These are phyloP conservation scores for Onychostruthus taczanowskii DNA, from an alignment of 2,113 vertebrate genomes.

Conservation along the genomic window DNA sequence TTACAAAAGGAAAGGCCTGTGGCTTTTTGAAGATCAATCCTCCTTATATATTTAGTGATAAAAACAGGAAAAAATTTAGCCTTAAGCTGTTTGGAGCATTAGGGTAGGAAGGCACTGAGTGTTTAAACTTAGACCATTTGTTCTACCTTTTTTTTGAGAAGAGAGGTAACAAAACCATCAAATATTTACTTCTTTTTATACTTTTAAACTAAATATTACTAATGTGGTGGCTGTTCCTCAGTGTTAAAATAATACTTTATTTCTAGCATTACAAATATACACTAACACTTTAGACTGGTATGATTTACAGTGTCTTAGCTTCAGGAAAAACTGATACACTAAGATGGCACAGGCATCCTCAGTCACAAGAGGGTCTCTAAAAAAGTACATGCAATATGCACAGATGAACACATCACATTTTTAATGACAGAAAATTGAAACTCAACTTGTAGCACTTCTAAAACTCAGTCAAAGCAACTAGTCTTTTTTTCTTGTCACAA, in stretches of 20 bases:
- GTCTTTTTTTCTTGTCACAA: neutral
- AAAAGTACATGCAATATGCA: neutral
- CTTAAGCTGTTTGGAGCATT: neutral
- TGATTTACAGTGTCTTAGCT: neutral
- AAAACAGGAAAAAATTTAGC: neutral
- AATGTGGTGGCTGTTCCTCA: neutral
- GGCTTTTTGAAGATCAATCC: neutral
- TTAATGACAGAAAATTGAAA: neutral
- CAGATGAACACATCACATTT: neutral
- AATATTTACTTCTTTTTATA: neutral
- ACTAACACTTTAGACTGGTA: neutral
- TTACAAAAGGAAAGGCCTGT: neutral
- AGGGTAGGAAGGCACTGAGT: neutral
- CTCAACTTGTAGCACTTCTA: neutral
- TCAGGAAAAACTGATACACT: neutral
- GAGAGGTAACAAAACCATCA: neutral
- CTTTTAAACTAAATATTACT: slow-evolving; percentile 10
- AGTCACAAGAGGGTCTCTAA: neutral
- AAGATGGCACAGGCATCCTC: neutral
- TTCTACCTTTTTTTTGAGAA: neutral
- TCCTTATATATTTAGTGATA: neutral
- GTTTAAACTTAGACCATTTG: neutral
- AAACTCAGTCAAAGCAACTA: neutral
- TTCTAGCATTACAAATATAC: neutral
- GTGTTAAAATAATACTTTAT: neutral